A percentile compares a stretch with the other conserved stretches of the same genome.
phyloP scores from a whole-genome alignment of 2,797 vertebrate genomes.

The Rhinella marina region DNA sequence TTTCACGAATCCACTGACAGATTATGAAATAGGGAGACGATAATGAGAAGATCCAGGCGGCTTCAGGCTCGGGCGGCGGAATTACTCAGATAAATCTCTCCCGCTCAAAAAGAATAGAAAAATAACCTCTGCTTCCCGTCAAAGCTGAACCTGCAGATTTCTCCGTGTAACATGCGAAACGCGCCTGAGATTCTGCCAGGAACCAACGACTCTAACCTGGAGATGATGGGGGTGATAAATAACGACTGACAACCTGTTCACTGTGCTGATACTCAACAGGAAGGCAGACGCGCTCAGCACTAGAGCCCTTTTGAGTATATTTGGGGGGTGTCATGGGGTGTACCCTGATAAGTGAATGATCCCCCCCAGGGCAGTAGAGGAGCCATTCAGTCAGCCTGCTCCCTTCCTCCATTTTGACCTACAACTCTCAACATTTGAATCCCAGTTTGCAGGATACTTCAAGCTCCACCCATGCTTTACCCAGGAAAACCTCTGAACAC shows the following conservation, averaged over 20 bases:
- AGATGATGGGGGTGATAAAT: slow-evolving; percentile 31
- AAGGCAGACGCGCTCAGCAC: too few species aligned
- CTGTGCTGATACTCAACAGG: not conserved
- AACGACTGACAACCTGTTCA: not conserved
- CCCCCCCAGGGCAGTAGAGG: not conserved
- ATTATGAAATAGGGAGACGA: slow-evolving; percentile 72
- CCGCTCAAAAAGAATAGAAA: slow-evolving; percentile 54
- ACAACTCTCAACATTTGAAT: too few species aligned
- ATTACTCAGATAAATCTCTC: slow-evolving; percentile 67
- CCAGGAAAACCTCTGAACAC: too few species aligned
- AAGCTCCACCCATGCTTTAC: too few species aligned
- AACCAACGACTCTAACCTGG: slow-evolving; percentile 10
- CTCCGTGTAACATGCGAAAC: not conserved
- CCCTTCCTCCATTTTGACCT: too few species aligned
- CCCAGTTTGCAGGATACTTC: too few species aligned
- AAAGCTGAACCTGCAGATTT: slow-evolving; percentile 51
- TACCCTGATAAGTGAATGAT: not conserved
- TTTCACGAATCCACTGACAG: slow-evolving; percentile 75
- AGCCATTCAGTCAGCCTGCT: too few species aligned
- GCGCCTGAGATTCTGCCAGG: slow-evolving; percentile 23
- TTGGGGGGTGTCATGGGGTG: not conserved
- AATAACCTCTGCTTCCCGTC: slow-evolving; percentile 64
- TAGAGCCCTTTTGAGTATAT: not conserved
- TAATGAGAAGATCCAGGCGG: slow-evolving; percentile 74
- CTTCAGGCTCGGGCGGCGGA: slow-evolving; percentile 65